phyloP scores from a whole-genome alignment of 2,113 vertebrate genomes.

The Brachyhypopomus gauderio region DNA sequence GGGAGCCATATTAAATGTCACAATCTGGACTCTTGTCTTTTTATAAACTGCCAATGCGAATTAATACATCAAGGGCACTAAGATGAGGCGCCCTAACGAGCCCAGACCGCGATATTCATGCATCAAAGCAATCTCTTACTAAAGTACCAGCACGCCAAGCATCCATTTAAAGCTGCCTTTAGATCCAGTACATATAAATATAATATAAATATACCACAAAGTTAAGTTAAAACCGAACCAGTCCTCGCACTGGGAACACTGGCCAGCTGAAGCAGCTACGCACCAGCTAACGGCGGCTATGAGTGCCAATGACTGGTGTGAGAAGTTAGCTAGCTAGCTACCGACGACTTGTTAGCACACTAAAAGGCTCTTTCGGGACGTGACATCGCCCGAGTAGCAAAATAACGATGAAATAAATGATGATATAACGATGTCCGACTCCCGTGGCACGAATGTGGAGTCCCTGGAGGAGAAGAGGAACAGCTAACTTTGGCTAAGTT shows the following conservation, averaged over 20 bases:
- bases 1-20: constrained; percentile 73
- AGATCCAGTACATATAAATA: not conserved
- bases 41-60: not conserved
- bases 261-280: not conserved
- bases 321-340: not conserved
- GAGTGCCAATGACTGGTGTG: not conserved
- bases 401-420: no score
- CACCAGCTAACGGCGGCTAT: constrained; percentile 1
- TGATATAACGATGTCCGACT: not conserved
- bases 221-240: not conserved
- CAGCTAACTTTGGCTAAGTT: constrained; percentile 18
- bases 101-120: not conserved
- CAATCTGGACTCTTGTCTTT: no score
- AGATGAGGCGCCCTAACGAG: not conserved
- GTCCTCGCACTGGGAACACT: not conserved
- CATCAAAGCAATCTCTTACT: not conserved
- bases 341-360: no score
- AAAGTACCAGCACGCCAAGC: not conserved
- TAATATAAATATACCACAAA: not conserved
- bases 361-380: not conserved
- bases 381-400: not conserved
- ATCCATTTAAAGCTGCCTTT: not conserved
- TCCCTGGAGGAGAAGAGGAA: not conserved
- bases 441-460: not conserved
- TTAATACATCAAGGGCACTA: not conserved